These are phyloP conservation scores for Bryconaethiops microstoma DNA, from an alignment of 2,797 vertebrate species.

Conservation along the genomic window DNA sequence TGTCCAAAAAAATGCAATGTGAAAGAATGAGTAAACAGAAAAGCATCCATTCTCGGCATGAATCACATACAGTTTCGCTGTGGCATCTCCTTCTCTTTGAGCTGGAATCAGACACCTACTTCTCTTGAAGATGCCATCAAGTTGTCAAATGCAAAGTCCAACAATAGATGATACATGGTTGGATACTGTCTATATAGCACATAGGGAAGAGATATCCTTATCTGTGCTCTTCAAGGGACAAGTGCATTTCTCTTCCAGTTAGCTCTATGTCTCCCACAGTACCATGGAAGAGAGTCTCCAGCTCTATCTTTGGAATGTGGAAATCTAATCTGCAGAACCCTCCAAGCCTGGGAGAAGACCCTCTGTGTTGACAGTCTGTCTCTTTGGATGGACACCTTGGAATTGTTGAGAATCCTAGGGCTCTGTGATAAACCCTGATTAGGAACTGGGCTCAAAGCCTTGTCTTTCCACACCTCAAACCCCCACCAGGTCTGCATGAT, in stretches of 20 bases:
- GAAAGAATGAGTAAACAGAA: slow-evolving; percentile 47
- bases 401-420: slow-evolving; percentile 59
- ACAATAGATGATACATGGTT: slow-evolving; percentile 73
- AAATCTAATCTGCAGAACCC: slow-evolving; percentile 62
- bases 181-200: slow-evolving; percentile 74
- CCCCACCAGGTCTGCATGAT: slow-evolving; percentile 13
- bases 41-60: slow-evolving; percentile 38
- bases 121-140: slow-evolving; percentile 43
- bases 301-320: slow-evolving; percentile 76
- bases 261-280: slow-evolving; percentile 37
- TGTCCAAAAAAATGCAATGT: slow-evolving; percentile 13
- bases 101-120: slow-evolving; percentile 36
- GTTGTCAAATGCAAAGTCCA: slow-evolving; percentile 66
- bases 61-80: slow-evolving; percentile 36
- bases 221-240: slow-evolving; percentile 62
- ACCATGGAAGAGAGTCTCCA: slow-evolving; percentile 58
- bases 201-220: slow-evolving; percentile 73
- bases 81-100: neutral
- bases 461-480: slow-evolving; percentile 48
- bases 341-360: slow-evolving; percentile 53
- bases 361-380: slow-evolving; percentile 69
- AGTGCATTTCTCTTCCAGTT: slow-evolving; percentile 29
- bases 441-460: slow-evolving; percentile 50
- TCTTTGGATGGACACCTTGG: slow-evolving; percentile 73
- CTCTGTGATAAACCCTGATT: slow-evolving; percentile 57